phyloP scores from a whole-genome alignment of 1,140 invertebrate genomes.

The Venustaconcha ellipsiformis region DNA sequence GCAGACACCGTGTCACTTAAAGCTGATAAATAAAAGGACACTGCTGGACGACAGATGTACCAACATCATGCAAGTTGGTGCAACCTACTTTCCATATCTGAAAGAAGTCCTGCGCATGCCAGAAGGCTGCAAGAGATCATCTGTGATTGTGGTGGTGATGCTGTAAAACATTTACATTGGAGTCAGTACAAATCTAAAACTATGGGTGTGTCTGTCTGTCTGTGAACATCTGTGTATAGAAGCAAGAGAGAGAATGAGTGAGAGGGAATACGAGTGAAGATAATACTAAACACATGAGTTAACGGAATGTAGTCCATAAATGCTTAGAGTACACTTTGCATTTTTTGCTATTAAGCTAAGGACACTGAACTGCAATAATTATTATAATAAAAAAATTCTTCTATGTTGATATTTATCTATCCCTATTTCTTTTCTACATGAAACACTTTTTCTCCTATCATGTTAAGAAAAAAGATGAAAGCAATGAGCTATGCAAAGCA shows the following conservation, averaged over 20 bases:
- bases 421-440: no score
- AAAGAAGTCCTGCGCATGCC: conserved; percentile 57
- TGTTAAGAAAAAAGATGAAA: no score
- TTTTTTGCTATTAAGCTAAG: no score
- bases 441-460: no score
- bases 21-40: background rate
- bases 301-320: background rate
- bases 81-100: conserved; percentile 59
- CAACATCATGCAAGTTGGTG: conserved; percentile 13
- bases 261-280: background rate
- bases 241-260: background rate
- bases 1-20: background rate
- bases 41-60: conserved; percentile 4
- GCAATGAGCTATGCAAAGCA: no score
- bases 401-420: no score
- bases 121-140: conserved; percentile 55
- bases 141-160: conserved; percentile 37
- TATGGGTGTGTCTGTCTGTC: background rate
- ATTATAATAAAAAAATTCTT: no score
- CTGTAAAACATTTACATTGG: conserved; percentile 42
- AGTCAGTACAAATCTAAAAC: conserved; percentile 11
- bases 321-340: background rate
- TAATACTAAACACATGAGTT: background rate
- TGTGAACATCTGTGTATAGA: conserved; percentile 1
- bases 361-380: no score